A percentile compares a stretch with the other conserved stretches of the same genome.
Conservation (phyloP, 2,888 invertebrate species). For the Salticus scenicus region DNA sequence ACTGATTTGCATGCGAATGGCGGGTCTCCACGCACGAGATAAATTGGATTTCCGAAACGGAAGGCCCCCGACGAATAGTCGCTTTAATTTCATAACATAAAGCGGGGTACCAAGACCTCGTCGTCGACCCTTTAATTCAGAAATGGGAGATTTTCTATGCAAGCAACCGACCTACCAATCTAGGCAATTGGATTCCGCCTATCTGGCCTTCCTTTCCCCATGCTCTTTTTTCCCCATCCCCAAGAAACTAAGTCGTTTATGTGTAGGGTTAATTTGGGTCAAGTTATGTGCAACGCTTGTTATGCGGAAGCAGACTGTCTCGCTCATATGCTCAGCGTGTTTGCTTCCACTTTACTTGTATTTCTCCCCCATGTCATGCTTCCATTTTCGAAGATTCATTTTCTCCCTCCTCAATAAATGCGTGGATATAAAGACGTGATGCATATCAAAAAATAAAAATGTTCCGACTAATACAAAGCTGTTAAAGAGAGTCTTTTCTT, state of each 20-base stretch:
- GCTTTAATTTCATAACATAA: slow-evolving; percentile 70
- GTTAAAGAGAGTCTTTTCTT: too few species aligned
- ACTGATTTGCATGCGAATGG: slow-evolving; percentile 69
- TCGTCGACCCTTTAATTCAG: slow-evolving; percentile 64
- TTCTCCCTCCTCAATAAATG: neutral
- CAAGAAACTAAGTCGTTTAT: slow-evolving; percentile 66
- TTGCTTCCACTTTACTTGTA: slow-evolving; percentile 25
- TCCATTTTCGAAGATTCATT: neutral
- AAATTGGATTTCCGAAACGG: slow-evolving; percentile 69
- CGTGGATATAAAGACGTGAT: slow-evolving; percentile 11
- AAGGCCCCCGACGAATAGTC: slow-evolving; percentile 59
- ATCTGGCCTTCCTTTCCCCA: slow-evolving; percentile 28
- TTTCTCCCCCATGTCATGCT: neutral
- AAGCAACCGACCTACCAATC: slow-evolving; percentile 67
- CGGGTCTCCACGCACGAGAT: slow-evolving; percentile 58
- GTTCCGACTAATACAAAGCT: neutral
- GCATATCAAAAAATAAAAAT: neutral
- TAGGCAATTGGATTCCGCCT: slow-evolving; percentile 67
- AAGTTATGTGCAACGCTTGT: slow-evolving; percentile 69
- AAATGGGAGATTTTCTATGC: slow-evolving; percentile 68
- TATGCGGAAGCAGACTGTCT: slow-evolving; percentile 34
- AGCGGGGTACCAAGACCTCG: slow-evolving; percentile 50
- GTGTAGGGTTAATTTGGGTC: slow-evolving; percentile 68
- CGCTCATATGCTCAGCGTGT: slow-evolving; percentile 24
- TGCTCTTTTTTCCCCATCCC: slow-evolving; percentile 13